Percentiles rank a stretch among this genome's conserved stretches.
phyloP scores from a whole-genome alignment of 2,888 invertebrate genomes.

The Athalia cordata region DNA sequence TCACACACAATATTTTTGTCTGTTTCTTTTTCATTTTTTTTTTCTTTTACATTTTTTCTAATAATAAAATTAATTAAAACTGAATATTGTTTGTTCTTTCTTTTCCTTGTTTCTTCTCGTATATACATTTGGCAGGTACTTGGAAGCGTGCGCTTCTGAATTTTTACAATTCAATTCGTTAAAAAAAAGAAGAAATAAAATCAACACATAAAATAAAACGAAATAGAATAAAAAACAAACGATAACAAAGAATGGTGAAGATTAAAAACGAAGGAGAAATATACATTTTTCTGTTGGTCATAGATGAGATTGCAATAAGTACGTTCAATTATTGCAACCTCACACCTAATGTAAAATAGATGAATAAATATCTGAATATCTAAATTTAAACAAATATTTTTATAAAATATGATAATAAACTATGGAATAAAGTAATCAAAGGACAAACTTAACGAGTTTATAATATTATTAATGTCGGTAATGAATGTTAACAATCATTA shows the following conservation, averaged over 20 bases:
- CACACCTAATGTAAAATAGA: conserved; percentile 19
- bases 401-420: conserved; percentile 3
- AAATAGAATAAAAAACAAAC: conserved; percentile 42
- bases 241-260: conserved; percentile 37
- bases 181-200: conserved; percentile 11
- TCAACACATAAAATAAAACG: conserved; percentile 38
- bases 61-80: conserved; percentile 14
- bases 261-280: conserved; percentile 8
- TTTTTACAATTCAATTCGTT: conserved; percentile 47
- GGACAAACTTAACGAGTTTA: conserved; percentile 43
- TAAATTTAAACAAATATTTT: background rate
- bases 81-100: background rate
- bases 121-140: conserved; percentile 63
- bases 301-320: background rate
- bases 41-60: background rate
- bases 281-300: conserved; percentile 9
- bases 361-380: conserved; percentile 20
- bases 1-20: background rate
- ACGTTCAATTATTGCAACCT: background rate
- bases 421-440: conserved; percentile 42
- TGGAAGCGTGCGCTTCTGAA: conserved; percentile 64
- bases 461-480: conserved; percentile 2
- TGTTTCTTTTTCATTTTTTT: background rate
- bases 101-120: conserved; percentile 7
- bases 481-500: background rate